These are phyloP conservation scores for Numenius arquata DNA, from an alignment of 2,113 vertebrate genomes.

Conservation along the genomic window DNA sequence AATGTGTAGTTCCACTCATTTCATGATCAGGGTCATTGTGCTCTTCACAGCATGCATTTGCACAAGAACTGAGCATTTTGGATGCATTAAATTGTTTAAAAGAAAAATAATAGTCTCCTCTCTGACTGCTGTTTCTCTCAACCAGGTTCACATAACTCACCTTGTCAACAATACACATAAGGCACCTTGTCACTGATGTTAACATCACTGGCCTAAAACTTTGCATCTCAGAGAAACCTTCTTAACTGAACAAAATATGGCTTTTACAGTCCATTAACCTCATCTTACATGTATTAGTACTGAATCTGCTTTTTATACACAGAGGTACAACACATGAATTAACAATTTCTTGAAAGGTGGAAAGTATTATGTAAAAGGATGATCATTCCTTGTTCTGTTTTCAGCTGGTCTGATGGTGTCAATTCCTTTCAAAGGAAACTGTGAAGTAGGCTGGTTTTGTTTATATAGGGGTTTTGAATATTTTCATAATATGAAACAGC, in stretches of 20 bases:
- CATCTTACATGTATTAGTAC: background rate
- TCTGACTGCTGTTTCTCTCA: background rate
- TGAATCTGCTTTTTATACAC: background rate
- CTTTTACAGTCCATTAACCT: background rate
- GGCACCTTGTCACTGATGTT: background rate
- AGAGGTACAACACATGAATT: background rate
- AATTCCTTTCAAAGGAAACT: conserved; percentile 6
- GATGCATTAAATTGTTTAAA: background rate
- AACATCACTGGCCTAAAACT: background rate
- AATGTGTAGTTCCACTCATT: background rate
- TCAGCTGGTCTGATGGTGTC: background rate
- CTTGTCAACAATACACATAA: background rate
- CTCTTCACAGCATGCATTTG: background rate
- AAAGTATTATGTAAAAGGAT: background rate
- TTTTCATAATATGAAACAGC: background rate
- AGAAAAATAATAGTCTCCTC: background rate
- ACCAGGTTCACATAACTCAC: background rate
- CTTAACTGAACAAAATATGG: background rate
- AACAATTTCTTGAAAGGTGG: background rate
- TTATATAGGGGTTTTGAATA: background rate
- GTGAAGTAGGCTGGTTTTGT: background rate
- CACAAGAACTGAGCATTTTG: background rate
- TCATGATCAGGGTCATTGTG: background rate
- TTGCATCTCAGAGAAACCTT: background rate
- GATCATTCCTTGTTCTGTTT: background rate